These are phyloP conservation scores for Drosophila elegans DNA, from an alignment of 1,140 invertebrate genomes.

Conservation along the genomic window DNA sequence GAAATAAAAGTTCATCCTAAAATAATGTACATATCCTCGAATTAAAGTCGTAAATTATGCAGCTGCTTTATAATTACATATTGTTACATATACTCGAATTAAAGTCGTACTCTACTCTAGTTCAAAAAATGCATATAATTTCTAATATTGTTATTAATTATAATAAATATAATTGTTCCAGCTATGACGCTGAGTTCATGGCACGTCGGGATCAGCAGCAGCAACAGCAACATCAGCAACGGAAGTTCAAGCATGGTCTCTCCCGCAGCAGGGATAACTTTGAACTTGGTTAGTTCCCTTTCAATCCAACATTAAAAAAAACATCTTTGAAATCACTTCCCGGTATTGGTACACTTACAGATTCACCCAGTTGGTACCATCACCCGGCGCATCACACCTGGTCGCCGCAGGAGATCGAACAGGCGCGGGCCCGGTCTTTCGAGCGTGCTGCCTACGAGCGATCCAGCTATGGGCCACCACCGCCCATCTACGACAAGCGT, in stretches of 20 bases:
- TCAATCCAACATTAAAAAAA: too few species aligned
- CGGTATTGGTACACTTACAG: constrained; percentile 6
- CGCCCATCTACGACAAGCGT: constrained; percentile 81
- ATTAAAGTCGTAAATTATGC: too few species aligned
- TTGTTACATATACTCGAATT: too few species aligned
- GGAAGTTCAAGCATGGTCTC: constrained; percentile 77
- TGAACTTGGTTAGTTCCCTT: constrained; percentile 58
- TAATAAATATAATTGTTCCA: constrained; percentile 4
- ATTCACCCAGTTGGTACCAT: constrained; percentile 84
- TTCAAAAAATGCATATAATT: too few species aligned
- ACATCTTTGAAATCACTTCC: not conserved
- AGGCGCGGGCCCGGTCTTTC: constrained; percentile 69
- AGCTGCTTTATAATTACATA: too few species aligned
- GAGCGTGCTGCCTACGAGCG: constrained; percentile 81
- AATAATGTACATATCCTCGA: too few species aligned
- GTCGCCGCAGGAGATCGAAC: constrained; percentile 83
- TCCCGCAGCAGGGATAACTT: constrained; percentile 81
- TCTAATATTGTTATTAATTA: too few species aligned
- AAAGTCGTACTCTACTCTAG: too few species aligned
- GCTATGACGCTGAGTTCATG: constrained; percentile 78
- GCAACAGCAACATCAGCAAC: constrained; percentile 50
- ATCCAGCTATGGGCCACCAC: constrained; percentile 80
- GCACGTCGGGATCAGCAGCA: constrained; percentile 70
- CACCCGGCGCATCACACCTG: constrained; percentile 79
- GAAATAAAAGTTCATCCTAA: too few species aligned